These are phyloP conservation scores for Athalia cordata DNA, from an alignment of 2,888 invertebrate species.

Conservation along the genomic window DNA sequence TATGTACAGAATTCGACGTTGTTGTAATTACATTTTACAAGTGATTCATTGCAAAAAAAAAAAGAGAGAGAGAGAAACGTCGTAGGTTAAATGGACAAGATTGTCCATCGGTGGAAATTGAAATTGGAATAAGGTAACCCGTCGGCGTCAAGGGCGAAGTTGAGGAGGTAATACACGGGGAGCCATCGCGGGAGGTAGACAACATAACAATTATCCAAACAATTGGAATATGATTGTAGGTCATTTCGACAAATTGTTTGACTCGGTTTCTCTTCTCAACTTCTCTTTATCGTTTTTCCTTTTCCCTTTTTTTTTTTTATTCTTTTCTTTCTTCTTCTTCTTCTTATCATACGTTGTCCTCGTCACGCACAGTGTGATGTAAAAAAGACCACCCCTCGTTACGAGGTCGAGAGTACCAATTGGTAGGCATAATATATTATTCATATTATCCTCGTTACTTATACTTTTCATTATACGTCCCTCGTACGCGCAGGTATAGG, in stretches of 20 bases:
- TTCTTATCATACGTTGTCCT: neutral
- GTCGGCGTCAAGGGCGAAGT: no score
- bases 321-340: neutral
- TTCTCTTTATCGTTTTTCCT: neutral
- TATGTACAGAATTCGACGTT: neutral
- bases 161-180: no score
- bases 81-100: no score
- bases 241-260: neutral
- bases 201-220: constrained; percentile 1
- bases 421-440: no score
- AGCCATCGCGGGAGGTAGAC: neutral
- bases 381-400: neutral
- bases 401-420: no score
- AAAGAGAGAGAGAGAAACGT: no score
- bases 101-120: no score
- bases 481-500: neutral
- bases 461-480: neutral
- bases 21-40: neutral
- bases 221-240: constrained; percentile 1
- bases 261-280: neutral
- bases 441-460: neutral
- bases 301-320: neutral
- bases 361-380: neutral
- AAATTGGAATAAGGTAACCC: no score
- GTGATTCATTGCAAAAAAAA: neutral